A percentile compares a stretch with the other conserved stretches of the same genome.
Evolutionary conservation across 2,888 invertebrate genomes (phyloP).

Genomic region (Brenthis ino): DNA sequence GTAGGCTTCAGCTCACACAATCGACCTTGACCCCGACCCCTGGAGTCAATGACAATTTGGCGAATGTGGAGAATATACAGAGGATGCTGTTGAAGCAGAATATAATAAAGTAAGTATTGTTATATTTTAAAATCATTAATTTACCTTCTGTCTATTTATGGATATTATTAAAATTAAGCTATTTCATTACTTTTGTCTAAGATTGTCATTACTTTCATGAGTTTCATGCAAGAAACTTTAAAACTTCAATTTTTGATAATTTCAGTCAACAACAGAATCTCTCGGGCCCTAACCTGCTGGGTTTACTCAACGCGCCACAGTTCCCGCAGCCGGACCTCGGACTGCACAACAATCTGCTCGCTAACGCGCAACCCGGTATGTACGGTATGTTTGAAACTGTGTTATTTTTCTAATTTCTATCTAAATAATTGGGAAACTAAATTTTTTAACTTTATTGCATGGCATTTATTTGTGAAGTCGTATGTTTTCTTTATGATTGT

Average conservation of each 20-base stretch:
- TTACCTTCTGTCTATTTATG: no score
- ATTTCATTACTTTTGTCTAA: no score
- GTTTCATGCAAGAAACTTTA: no score
- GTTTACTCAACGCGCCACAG: slow-evolving; percentile 67
- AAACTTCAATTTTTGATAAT: no score
- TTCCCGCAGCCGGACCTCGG: slow-evolving; percentile 68
- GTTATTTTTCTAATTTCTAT: not conserved
- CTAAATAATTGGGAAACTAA: not conserved
- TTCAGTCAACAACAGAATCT: slow-evolving; percentile 74
- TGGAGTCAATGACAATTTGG: slow-evolving; percentile 50
- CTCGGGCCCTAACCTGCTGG: slow-evolving; percentile 71
- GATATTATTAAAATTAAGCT: no score
- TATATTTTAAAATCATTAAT: not conserved
- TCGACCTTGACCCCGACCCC: slow-evolving; percentile 58
- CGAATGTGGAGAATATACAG: slow-evolving; percentile 74
- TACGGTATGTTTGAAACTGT: slow-evolving; percentile 12
- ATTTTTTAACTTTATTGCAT: no score
- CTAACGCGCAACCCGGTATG: slow-evolving; percentile 36
- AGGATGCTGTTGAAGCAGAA: slow-evolving; percentile 78
- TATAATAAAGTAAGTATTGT: slow-evolving; percentile 71
- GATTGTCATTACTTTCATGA: no score
- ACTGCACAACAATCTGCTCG: slow-evolving; percentile 60
- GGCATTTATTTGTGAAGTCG: no score
- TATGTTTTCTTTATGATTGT: no score
- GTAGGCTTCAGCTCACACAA: slow-evolving; percentile 49